Conservation (phyloP, 2,113 vertebrate genomes). For the Crypturellus undulatus region DNA sequence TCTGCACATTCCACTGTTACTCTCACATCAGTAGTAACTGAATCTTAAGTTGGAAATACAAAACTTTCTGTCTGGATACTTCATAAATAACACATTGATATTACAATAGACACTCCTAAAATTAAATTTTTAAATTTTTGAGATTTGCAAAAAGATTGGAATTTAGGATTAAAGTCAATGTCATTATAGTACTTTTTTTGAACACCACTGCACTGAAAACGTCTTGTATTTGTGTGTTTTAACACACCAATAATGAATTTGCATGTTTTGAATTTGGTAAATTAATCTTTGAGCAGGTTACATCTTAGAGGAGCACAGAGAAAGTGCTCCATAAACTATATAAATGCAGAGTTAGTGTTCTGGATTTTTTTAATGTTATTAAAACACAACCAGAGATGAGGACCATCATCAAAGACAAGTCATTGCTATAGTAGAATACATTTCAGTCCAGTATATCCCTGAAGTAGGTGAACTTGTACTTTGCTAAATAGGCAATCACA, state of each 20-base stretch:
- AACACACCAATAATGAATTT: too few species aligned
- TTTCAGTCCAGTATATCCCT: neutral
- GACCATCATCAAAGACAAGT: neutral
- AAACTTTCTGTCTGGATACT: neutral
- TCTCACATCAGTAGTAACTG: neutral
- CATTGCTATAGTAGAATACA: too few species aligned
- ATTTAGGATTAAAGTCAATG: neutral
- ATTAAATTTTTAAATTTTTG: neutral
- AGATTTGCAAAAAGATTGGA: fast-evolving
- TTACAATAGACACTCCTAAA: neutral
- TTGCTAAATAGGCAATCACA: neutral
- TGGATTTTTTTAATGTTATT: too few species aligned
- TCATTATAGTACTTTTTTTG: neutral
- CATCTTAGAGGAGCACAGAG: neutral
- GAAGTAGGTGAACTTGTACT: too few species aligned
- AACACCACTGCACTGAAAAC: neutral
- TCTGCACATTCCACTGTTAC: neutral
- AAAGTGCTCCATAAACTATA: too few species aligned
- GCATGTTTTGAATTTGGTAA: too few species aligned
- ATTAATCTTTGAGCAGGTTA: neutral
- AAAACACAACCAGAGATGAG: neutral
- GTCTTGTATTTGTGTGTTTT: too few species aligned
- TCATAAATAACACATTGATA: neutral
- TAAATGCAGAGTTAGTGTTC: too few species aligned
- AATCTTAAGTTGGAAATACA: neutral